Evolutionary conservation across 2,113 vertebrate species (phyloP).

Genomic region (Egretta garzetta): DNA sequence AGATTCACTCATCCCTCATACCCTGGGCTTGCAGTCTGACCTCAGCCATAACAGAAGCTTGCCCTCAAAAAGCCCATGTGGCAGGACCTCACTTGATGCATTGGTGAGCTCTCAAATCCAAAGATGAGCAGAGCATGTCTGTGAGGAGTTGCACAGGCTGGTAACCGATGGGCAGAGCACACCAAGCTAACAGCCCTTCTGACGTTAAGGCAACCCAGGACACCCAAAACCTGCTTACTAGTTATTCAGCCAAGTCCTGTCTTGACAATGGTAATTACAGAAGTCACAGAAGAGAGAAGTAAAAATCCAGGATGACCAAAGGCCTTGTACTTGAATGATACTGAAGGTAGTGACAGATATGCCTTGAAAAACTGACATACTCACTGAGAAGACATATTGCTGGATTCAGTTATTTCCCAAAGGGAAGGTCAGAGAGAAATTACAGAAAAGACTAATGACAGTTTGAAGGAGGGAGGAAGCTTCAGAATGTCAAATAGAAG

Average conservation of each 20-base stretch:
- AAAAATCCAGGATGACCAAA: background rate
- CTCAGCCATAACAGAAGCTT: background rate
- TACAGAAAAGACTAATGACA: background rate
- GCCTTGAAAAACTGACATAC: background rate
- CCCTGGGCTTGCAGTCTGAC: background rate
- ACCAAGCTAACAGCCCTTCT: background rate
- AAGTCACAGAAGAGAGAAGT: background rate
- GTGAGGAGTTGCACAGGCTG: accelerated
- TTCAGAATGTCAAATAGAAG: background rate
- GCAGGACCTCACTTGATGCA: accelerated
- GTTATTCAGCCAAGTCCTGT: background rate
- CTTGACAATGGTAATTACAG: background rate
- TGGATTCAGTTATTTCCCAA: background rate
- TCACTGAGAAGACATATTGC: background rate
- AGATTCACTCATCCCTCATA: background rate
- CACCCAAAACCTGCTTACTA: background rate
- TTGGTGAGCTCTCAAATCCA: background rate
- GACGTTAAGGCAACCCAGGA: background rate
- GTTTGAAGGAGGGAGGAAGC: background rate
- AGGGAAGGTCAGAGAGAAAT: background rate
- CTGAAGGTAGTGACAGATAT: background rate
- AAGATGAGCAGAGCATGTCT: accelerated
- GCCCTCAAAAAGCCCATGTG: background rate
- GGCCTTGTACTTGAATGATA: background rate
- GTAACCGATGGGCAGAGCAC: background rate